Evolutionary conservation across 2,888 invertebrate genomes (phyloP).

Genomic region (Cryptus viduatorius): DNA sequence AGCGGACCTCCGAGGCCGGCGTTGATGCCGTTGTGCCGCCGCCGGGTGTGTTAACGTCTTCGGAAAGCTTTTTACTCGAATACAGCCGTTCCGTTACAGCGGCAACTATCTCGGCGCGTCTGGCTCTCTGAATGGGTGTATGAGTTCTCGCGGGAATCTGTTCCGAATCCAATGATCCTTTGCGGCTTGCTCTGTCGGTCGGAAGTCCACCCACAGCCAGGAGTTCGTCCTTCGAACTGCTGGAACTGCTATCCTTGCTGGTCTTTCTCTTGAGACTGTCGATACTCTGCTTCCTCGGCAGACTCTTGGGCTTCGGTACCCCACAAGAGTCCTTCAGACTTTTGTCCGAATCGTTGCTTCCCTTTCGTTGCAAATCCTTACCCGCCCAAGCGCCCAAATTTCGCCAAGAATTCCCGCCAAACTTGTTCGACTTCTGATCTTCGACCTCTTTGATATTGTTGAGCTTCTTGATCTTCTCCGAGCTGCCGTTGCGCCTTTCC

Average conservation of each 20-base stretch:
- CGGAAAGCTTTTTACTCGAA: constrained; percentile 83
- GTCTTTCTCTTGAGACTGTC: constrained; percentile 77
- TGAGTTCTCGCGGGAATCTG: constrained; percentile 69
- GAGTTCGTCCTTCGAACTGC: constrained; percentile 79
- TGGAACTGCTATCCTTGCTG: constrained; percentile 79
- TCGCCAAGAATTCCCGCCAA: constrained; percentile 61
- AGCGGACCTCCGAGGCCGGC: constrained; percentile 73
- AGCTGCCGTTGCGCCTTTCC: constrained; percentile 69
- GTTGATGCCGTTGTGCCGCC: constrained; percentile 57
- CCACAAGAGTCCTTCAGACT: constrained; percentile 66
- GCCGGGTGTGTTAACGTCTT: constrained; percentile 72
- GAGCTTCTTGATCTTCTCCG: constrained; percentile 74
- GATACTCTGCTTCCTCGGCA: constrained; percentile 75
- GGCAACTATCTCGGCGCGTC: constrained; percentile 90
- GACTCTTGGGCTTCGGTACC: constrained; percentile 52
- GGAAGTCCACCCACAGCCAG: constrained; percentile 69
- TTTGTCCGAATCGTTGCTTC: constrained; percentile 78
- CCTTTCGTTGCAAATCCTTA: constrained; percentile 73
- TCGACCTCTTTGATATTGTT: constrained; percentile 78
- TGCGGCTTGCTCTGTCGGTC: constrained; percentile 71
- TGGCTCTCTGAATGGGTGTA: constrained; percentile 80
- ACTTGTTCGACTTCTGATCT: constrained; percentile 69
- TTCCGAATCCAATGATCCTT: constrained; percentile 76
- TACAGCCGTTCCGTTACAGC: constrained; percentile 90
- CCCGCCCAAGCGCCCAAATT: constrained; percentile 58